A percentile compares a stretch with the other conserved stretches of the same genome.
These are phyloP conservation scores for Boulengeromyrus knoepffleri DNA, from an alignment of 2,113 vertebrate genomes.

Conservation along the genomic window DNA sequence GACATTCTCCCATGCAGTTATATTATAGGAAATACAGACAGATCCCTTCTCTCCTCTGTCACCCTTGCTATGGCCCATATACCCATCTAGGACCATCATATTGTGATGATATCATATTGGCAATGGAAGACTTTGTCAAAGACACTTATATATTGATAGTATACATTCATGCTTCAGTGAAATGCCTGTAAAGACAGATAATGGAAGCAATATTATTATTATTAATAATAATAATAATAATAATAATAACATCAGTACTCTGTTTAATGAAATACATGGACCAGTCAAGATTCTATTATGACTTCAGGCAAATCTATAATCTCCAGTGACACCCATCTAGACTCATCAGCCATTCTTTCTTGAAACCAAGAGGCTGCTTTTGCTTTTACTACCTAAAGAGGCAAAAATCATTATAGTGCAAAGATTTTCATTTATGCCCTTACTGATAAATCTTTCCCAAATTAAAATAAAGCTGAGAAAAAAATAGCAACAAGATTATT, in stretches of 20 bases:
- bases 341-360: neutral
- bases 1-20: neutral
- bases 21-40: neutral
- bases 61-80: neutral
- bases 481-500: constrained; percentile 19
- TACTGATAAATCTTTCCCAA: neutral
- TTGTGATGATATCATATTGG: constrained; percentile 32
- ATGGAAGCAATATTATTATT: neutral
- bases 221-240: too few relatives aligned
- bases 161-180: neutral
- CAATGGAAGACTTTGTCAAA: constrained; percentile 59
- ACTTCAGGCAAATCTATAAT: neutral
- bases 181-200: neutral
- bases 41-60: neutral
- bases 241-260: neutral
- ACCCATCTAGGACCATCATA: constrained; percentile 7
- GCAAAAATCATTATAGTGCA: neutral
- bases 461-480: constrained; percentile 11
- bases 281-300: neutral
- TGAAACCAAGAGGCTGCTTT: neutral
- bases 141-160: constrained; percentile 27
- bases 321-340: neutral
- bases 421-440: neutral
- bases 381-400: neutral
- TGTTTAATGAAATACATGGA: neutral